A percentile compares a stretch with the other conserved stretches of the same genome.
Conservation (phyloP, 2,113 vertebrate species). For the Junco hyemalis region DNA sequence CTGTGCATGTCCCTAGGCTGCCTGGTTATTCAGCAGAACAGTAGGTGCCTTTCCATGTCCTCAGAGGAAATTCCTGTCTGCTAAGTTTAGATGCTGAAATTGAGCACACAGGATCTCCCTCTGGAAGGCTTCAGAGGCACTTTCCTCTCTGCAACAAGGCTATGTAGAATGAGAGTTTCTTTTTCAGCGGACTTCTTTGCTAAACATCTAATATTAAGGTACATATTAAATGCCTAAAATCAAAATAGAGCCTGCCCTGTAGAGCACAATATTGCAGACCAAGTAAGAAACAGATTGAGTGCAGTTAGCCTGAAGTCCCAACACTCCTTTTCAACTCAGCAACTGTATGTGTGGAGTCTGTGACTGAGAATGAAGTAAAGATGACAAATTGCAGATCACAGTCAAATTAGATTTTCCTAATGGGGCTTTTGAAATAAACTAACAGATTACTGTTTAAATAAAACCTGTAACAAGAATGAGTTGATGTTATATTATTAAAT, state of each 20-base stretch:
- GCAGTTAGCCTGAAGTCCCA: not conserved
- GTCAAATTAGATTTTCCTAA: constrained; percentile 63
- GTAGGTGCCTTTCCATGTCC: not conserved
- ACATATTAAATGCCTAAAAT: not conserved
- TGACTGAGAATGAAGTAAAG: not conserved
- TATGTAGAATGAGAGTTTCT: not conserved
- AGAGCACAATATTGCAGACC: not conserved
- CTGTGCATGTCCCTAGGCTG: not conserved
- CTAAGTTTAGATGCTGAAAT: constrained; percentile 39
- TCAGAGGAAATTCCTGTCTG: constrained; percentile 39
- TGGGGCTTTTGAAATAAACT: constrained; percentile 60
- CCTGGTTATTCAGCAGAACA: not conserved
- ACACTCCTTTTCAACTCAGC: not conserved
- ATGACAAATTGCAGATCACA: constrained; percentile 40
- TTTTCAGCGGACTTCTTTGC: not conserved
- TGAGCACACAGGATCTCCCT: constrained; percentile 38
- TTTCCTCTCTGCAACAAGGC: not conserved
- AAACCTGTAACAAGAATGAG: constrained; percentile 37
- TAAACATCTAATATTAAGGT: not conserved
- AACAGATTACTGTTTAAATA: constrained; percentile 59
- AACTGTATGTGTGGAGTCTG: not conserved
- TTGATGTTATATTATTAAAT: constrained; percentile 44
- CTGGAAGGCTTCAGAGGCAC: constrained; percentile 27
- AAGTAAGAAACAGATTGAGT: not conserved
- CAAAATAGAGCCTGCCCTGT: not conserved